These are phyloP conservation scores for Psittacula echo DNA, from an alignment of 2,797 vertebrate species.

Conservation along the genomic window DNA sequence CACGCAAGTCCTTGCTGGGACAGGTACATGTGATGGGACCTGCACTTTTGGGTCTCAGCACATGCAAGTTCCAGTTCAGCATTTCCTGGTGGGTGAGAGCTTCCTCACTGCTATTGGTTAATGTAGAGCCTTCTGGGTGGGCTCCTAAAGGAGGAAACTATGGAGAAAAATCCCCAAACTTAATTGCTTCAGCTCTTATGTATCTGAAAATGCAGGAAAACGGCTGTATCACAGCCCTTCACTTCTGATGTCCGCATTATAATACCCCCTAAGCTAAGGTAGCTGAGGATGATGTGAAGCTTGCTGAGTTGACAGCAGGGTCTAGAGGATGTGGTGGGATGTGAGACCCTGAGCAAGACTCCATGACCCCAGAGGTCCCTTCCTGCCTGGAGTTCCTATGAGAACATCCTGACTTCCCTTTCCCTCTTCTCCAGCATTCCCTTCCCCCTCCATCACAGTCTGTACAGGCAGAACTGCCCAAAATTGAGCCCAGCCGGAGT, in stretches of 20 bases:
- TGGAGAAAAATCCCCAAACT: rapidly evolving
- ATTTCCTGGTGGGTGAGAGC: not conserved
- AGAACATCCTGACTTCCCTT: not conserved
- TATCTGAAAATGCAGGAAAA: not conserved
- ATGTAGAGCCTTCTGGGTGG: not conserved
- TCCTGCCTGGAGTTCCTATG: not conserved
- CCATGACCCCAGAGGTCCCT: not conserved
- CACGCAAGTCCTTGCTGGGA: not conserved
- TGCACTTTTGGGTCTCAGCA: too few relatives aligned
- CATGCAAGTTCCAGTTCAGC: not conserved
- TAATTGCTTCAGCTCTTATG: not conserved
- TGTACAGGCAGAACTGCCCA: not conserved
- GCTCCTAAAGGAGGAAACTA: not conserved
- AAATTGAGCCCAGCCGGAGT: not conserved
- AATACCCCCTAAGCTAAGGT: not conserved
- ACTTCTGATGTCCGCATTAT: not conserved
- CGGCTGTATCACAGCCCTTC: not conserved
- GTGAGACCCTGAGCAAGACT: not conserved
- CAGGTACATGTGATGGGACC: rapidly evolving
- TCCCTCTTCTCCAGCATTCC: not conserved
- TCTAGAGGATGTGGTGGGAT: not conserved
- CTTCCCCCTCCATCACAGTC: not conserved
- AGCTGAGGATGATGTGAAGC: not conserved
- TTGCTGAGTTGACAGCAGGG: not conserved
- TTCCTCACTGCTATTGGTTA: not conserved